Evolutionary conservation across 2,797 vertebrate genomes (phyloP).

Genomic region (Sebastes hopkinsi): DNA sequence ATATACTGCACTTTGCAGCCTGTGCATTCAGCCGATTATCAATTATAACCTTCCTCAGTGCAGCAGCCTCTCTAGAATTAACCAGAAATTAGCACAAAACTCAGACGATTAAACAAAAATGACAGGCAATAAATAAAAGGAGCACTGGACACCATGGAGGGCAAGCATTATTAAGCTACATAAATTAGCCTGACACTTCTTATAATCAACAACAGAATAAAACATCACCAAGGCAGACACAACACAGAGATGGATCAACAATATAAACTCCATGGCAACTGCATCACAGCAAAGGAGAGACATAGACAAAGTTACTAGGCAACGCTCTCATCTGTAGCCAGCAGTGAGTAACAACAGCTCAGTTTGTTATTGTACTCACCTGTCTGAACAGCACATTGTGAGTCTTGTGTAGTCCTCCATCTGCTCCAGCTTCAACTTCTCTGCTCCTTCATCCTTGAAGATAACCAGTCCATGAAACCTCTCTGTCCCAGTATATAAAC

Average conservation of each 20-base stretch:
- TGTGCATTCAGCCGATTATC: neutral
- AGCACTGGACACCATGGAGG: neutral
- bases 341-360: neutral
- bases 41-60: neutral
- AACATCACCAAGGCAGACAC: neutral
- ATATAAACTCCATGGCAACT: neutral
- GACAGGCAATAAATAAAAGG: neutral
- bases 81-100: neutral
- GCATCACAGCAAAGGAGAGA: neutral
- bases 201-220: neutral
- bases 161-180: neutral
- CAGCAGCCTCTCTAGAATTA: neutral
- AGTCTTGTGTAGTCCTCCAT: neutral
- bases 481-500: neutral
- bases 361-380: neutral
- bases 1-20: neutral
- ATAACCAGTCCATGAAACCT: neutral
- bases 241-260: neutral
- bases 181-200: neutral
- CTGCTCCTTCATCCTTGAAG: neutral
- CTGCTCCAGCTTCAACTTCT: neutral
- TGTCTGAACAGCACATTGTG: neutral
- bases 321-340: neutral
- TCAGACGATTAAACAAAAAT: neutral
- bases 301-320: neutral